phyloP scores from a whole-genome alignment of 2,797 vertebrate genomes.

The Cynodonichthys magdalenae region DNA sequence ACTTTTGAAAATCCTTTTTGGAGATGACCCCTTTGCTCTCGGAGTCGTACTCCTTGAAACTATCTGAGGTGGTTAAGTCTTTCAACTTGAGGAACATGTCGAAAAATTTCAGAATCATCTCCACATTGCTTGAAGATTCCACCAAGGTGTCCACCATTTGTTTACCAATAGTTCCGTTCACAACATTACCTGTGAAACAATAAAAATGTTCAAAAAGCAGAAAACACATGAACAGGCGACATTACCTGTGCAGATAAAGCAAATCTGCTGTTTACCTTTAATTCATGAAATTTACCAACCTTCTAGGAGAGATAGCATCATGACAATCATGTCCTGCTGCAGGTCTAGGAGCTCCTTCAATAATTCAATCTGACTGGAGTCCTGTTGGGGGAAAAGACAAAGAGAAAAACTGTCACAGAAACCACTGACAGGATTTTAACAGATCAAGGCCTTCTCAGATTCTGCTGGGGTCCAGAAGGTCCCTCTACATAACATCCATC shows the following conservation, averaged over 20 bases:
- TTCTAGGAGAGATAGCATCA: constrained; percentile 98
- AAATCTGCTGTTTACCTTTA: constrained; percentile 5
- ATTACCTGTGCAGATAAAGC: too few species aligned
- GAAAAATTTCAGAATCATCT: constrained; percentile 99
- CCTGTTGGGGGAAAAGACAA: constrained; percentile 79
- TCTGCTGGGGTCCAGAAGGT: constrained; percentile 38
- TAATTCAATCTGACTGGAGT: constrained; percentile 97
- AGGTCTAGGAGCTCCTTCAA: constrained; percentile 97
- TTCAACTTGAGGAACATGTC: constrained; percentile 99
- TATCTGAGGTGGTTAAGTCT: constrained; percentile 95
- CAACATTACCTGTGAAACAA: constrained; percentile 90
- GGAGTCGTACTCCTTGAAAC: constrained; percentile 93
- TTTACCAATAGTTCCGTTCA: constrained; percentile 98
- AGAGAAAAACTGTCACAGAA: constrained; percentile 40
- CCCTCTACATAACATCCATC: constrained; percentile 60
- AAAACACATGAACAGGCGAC: constrained; percentile 5
- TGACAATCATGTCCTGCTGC: constrained; percentile 99
- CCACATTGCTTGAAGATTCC: constrained; percentile 97
- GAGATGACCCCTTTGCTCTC: constrained; percentile 97
- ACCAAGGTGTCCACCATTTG: constrained; percentile 99
- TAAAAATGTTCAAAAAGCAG: not conserved
- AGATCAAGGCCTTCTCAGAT: constrained; percentile 56
- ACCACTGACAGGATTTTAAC: constrained; percentile 23
- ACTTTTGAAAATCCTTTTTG: constrained; percentile 98
- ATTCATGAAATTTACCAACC: constrained; percentile 76